A percentile compares a stretch with the other conserved stretches of the same genome.
These are phyloP conservation scores for Ips nitidus DNA, from an alignment of 1,140 invertebrate species.

Conservation along the genomic window DNA sequence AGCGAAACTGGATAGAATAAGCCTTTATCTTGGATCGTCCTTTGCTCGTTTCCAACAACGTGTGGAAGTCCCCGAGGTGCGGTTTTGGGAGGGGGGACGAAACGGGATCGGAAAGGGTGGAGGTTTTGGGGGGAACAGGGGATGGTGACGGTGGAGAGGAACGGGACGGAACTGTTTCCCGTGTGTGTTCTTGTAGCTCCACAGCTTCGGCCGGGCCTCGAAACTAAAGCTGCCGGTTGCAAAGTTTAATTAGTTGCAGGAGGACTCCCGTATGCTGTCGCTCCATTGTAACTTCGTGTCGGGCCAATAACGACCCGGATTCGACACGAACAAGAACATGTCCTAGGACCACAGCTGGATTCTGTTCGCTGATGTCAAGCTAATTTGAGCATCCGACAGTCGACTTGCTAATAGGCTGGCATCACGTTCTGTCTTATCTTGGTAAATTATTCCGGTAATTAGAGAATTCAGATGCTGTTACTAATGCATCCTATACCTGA, in stretches of 20 bases:
- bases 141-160: conserved; percentile 4
- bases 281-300: conserved; percentile 34
- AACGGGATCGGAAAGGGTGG: conserved; percentile 3
- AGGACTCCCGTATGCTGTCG: conserved; percentile 23
- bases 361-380: conserved; percentile 27
- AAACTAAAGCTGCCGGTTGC: conserved; percentile 36
- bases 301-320: conserved; percentile 32
- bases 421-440: conserved; percentile 6
- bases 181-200: conserved; percentile 37
- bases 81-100: conserved; percentile 13
- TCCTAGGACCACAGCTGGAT: conserved; percentile 24
- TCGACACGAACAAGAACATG: conserved; percentile 29
- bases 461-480: too few species aligned
- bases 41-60: conserved; percentile 25
- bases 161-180: conserved; percentile 22
- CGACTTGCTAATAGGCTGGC: conserved; percentile 17
- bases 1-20: background rate
- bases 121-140: background rate
- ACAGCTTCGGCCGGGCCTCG: conserved; percentile 30
- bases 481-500: too few species aligned
- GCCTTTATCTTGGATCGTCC: conserved; percentile 21
- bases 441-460: too few species aligned
- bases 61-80: conserved; percentile 31
- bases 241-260: conserved; percentile 39
- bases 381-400: conserved; percentile 27